Evolutionary conservation across 1,140 invertebrate species (phyloP).

Genomic region (Caenorhabditis latens): DNA sequence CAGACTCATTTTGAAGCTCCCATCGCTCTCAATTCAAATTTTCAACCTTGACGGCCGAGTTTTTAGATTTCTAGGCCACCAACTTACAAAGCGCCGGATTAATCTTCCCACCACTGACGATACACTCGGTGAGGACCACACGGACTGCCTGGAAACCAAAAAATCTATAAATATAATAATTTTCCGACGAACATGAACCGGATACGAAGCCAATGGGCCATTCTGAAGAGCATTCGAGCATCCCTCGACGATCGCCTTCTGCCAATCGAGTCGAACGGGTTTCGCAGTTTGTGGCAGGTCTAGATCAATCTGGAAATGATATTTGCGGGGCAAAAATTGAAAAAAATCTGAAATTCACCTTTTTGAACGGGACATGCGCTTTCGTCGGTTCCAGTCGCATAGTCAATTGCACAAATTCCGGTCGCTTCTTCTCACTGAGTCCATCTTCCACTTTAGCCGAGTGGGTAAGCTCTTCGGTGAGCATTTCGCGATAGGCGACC

Average conservation of each 20-base stretch:
- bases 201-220: conserved; percentile 80
- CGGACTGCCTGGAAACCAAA: conserved; percentile 21
- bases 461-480: conserved; percentile 82
- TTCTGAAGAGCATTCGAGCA: conserved; percentile 78
- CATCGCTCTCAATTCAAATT: no score
- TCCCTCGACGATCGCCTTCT: conserved; percentile 80
- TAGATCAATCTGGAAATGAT: conserved; percentile 70
- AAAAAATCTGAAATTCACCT: neutral
- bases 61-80: neutral
- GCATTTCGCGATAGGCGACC: conserved; percentile 81
- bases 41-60: no score
- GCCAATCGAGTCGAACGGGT: conserved; percentile 74
- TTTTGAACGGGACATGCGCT: conserved; percentile 58
- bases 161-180: neutral
- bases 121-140: conserved; percentile 20
- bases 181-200: conserved; percentile 80
- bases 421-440: conserved; percentile 61
- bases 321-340: neutral
- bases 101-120: conserved; percentile 54
- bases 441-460: conserved; percentile 70
- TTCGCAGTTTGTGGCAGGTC: conserved; percentile 67
- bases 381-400: conserved; percentile 81
- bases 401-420: conserved; percentile 62
- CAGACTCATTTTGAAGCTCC: no score
- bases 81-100: conserved; percentile 57